Base-by-base conservation (phyloP, 2,888 invertebrate genomes). In the Sesia apiformis region DNA sequence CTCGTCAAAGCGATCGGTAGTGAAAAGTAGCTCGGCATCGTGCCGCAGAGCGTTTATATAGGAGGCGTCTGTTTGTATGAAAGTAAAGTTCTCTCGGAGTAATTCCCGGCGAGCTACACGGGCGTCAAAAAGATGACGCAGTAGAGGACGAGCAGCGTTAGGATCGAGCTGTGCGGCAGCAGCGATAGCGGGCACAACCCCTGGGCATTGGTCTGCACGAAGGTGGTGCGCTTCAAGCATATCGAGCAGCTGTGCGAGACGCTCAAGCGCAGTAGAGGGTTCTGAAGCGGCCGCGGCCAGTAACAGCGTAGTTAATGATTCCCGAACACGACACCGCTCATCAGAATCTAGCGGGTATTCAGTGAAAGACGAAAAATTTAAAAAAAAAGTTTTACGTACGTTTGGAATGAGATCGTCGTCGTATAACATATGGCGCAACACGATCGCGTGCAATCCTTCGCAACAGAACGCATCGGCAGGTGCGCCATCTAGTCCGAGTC, bases 381-480 rank as follows among this genome's bases (percentile, higher is more conserved):
- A 55, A 0, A 78, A 40, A 60, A 72, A 84, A 4, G 66, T 67
- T 2, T 65, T 56, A 38, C 70, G 56, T 5, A 82, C 53, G 3
- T 52, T 41, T 3, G 55, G 8, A 0, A 69, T 54, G 23, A 65
- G 63, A 3, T 63, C 53, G 3, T 63, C 61, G 7, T 59, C 59
- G 4, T 60, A 53, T 40, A 84, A 52, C 23, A 85, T 57, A 6
- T 72, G 62, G 3, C 81, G 72, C 46, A 84, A 59, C 3, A 85
- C 63, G 3, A 75, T 76, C 1, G 77, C 74, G 52, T 85, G 84
- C 7, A 85, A 59, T 3, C 82, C 83, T 62, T 85, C 84, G 0
- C 39, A 46, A 55, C 81, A 85, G 0, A 67, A 55, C 1, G 70
- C 74, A 52, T 73, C 69, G 3, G 76, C 40, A 1, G 58, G 5